Percentiles rank a stretch among this genome's conserved stretches.
Conservation (phyloP, 2,113 vertebrate species). For the Elephas maximus region DNA sequence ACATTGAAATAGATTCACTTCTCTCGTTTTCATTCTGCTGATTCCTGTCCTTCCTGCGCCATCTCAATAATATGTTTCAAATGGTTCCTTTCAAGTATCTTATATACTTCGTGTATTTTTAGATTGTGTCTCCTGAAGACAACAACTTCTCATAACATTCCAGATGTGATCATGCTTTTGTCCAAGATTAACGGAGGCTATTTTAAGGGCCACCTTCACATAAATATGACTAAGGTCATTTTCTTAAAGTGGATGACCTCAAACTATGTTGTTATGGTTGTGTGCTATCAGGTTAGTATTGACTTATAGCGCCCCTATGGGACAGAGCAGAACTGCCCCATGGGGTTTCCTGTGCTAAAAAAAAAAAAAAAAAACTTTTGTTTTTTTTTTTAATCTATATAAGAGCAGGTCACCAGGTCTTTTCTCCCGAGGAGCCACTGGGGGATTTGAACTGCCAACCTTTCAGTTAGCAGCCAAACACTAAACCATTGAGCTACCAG, state of each 20-base stretch:
- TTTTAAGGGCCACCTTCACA: background rate
- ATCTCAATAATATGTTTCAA: background rate
- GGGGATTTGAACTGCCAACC: background rate
- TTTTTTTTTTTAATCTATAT: no score
- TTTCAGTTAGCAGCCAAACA: background rate
- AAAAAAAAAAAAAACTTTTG: no score
- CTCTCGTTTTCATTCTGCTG: background rate
- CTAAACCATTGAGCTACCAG: background rate
- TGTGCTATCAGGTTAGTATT: background rate
- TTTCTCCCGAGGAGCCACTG: background rate
- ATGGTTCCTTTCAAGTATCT: background rate
- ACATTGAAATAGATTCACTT: rapidly evolving
- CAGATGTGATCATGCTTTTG: background rate
- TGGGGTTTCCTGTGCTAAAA: background rate
- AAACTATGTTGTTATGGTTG: background rate
- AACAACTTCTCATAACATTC: background rate
- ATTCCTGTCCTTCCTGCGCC: background rate
- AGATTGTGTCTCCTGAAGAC: background rate
- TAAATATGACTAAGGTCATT: background rate
- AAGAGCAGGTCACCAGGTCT: background rate
- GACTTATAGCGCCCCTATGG: background rate
- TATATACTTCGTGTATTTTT: background rate
- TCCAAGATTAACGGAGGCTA: background rate
- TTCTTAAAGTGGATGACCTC: background rate
- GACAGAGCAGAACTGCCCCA: background rate